Conservation (phyloP, 1,140 invertebrate genomes). For the Solenopsis fugax region DNA sequence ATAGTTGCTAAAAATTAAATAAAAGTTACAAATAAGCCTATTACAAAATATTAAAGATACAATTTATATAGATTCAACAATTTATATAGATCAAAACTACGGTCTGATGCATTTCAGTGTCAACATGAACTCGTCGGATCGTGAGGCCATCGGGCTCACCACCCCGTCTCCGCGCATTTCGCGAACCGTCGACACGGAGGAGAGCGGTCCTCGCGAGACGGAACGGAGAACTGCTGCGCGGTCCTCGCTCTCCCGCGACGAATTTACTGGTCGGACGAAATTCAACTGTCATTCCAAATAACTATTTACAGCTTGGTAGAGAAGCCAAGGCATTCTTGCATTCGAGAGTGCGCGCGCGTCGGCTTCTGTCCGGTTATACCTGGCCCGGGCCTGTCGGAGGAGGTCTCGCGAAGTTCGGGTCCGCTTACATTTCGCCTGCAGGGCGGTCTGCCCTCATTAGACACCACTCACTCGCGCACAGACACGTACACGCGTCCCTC, state of each 20-base stretch:
- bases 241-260: conserved; percentile 59
- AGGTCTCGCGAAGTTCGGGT: conserved; percentile 11
- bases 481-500: conserved; percentile 59
- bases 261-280: conserved; percentile 70
- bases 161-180: conserved; percentile 58
- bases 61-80: conserved; percentile 9
- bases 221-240: neutral
- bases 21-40: neutral
- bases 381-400: conserved; percentile 18
- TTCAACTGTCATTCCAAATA: conserved; percentile 84
- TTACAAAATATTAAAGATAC: neutral
- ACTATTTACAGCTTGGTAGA: conserved; percentile 82
- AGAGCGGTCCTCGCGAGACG: neutral
- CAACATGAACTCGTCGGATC: neutral
- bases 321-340: conserved; percentile 73
- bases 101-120: neutral
- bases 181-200: conserved; percentile 50
- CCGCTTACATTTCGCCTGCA: conserved; percentile 70
- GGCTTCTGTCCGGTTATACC: conserved; percentile 27
- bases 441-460: conserved; percentile 79
- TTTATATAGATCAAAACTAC: neutral
- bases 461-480: conserved; percentile 67
- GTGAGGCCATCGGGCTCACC: conserved; percentile 17
- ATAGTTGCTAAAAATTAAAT: neutral
- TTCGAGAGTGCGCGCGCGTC: conserved; percentile 67